Evolutionary conservation across 2,888 invertebrate species (phyloP).

Genomic region (Stramonita haemastoma): DNA sequence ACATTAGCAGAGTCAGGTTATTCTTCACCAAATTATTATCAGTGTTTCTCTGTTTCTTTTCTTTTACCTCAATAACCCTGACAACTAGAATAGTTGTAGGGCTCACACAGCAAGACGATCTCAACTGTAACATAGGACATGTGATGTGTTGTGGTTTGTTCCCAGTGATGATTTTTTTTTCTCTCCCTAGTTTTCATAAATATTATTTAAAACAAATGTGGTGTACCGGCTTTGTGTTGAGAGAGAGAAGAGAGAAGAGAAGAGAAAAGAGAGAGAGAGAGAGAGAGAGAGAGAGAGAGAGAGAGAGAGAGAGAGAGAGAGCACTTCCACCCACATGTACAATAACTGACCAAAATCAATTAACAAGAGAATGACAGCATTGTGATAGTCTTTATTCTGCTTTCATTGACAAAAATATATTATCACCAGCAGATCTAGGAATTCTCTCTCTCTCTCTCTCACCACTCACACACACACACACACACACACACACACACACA

Average conservation of each 20-base stretch:
- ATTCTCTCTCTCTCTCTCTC: background rate
- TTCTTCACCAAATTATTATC: background rate
- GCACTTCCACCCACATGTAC: background rate
- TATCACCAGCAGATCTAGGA: too few species aligned
- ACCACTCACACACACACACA: background rate
- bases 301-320: background rate
- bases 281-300: background rate
- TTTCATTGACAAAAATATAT: background rate
- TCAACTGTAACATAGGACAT: constrained; percentile 39
- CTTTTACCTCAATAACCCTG: background rate
- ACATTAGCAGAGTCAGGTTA: too few species aligned
- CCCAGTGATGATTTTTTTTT: background rate
- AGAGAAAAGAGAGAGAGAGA: background rate
- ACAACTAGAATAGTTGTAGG: constrained; percentile 19
- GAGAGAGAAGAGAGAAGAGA: background rate
- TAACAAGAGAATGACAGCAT: background rate
- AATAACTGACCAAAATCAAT: too few species aligned
- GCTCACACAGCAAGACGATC: constrained; percentile 32
- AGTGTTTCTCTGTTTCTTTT: background rate
- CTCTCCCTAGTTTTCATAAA: background rate
- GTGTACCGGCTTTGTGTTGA: background rate
- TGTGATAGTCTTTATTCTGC: background rate
- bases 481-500: constrained; percentile 2
- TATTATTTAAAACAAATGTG: background rate
- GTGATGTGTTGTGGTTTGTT: constrained; percentile 28